Evolutionary conservation across 2,113 vertebrate species (phyloP).

Genomic region (Cnemophilus loriae): DNA sequence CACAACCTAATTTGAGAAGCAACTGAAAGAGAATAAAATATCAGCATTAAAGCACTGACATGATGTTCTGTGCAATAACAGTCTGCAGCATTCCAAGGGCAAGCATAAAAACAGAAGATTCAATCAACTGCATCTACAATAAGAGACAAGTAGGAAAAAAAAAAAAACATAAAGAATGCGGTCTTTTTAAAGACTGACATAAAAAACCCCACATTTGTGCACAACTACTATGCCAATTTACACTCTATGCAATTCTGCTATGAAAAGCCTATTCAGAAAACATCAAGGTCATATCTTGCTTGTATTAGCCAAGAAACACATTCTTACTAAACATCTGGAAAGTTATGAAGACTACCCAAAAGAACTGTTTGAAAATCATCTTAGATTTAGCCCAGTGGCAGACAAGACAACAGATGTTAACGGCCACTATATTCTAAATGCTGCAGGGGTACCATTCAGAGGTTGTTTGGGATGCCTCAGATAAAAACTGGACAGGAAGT

Average conservation of each 20-base stretch:
- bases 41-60: neutral
- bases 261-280: neutral
- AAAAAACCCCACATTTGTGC: neutral
- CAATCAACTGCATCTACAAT: neutral
- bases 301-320: neutral
- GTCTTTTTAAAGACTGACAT: neutral
- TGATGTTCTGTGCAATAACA: neutral
- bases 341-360: neutral
- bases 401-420: neutral
- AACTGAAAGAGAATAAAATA: neutral
- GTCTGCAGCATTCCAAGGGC: neutral
- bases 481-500: neutral
- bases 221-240: neutral
- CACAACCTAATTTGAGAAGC: neutral
- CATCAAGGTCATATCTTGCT: neutral
- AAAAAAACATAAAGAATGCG: neutral
- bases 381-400: neutral
- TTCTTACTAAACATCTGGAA: neutral
- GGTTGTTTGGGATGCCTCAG: neutral
- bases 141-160: neutral
- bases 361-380: neutral
- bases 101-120: neutral
- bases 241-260: neutral
- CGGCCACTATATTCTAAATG: neutral
- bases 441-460: neutral